Evolutionary conservation across 64 coral and sea anemone genomes (phyloP), one percentile per base, ranked within the genome.

Genomic region (Stichodactyla helianthus): DNA sequence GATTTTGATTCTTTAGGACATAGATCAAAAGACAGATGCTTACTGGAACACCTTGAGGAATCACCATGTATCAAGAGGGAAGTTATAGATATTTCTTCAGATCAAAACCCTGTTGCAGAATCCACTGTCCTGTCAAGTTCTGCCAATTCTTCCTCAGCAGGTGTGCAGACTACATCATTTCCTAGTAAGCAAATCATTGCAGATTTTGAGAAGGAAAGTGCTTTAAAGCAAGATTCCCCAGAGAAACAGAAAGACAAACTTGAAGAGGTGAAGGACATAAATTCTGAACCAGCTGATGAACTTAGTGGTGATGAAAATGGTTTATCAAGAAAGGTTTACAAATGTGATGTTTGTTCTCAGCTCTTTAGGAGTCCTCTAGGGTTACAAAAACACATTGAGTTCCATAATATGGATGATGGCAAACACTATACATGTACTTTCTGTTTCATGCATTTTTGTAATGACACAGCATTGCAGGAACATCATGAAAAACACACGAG

Each of bases 381-480:
- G 50, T 88, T 99, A 71, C 93, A 99, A 64, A 99, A 99, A 68
- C 97, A 99, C 52, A 63, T 99, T 26, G 97, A 99, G 55, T 99
- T 99, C 85, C 97, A 99, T 53, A 44, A 44, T 44, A 92, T 88
- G 6, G 88, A 99, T 59, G 90, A 99, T 82, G 90, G 88, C 0
- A 87, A 99, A 25, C 88, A 93, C 44, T 95, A 90, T 59, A 94
- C 91, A 16, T 99, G 97, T 70, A 93, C 93, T 64, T 88, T 92
- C 17, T 99, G 97, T 70, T 99, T 99, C 80, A 86, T 92, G 77
- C 88, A 77, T 71, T 95, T 99, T 82, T 76, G 80, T 25, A 78
- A 93, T 58, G 26, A 83, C 18, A 82, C 71, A 18, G 79, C 84
- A 28, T 89, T 99, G 19, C 89, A 99, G 11, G 91, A 88, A n/a